A percentile compares a stretch with the other conserved stretches of the same genome.
These are phyloP conservation scores for Rhagonycha fulva DNA, from an alignment of 2,888 invertebrate species.

Conservation along the genomic window DNA sequence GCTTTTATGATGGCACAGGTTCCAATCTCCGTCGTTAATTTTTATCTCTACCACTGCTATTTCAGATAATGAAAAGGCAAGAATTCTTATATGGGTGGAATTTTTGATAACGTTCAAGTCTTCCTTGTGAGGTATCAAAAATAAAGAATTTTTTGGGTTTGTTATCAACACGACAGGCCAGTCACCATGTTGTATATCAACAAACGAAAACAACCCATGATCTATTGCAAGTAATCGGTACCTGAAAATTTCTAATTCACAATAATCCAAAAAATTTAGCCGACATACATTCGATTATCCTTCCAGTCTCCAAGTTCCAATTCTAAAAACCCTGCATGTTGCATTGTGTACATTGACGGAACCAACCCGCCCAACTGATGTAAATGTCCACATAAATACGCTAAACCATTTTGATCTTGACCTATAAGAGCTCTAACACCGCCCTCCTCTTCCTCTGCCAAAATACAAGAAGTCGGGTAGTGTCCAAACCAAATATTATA, in stretches of 20 bases:
- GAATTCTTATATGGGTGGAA: slow-evolving; percentile 80
- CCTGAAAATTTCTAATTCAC: slow-evolving; percentile 51
- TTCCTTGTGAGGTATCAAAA: slow-evolving; percentile 73
- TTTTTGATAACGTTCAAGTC: slow-evolving; percentile 66
- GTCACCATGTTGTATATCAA: slow-evolving; percentile 72
- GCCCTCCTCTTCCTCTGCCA: slow-evolving; percentile 59
- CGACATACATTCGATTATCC: slow-evolving; percentile 76
- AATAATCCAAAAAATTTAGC: background rate
- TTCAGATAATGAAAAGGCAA: slow-evolving; percentile 74
- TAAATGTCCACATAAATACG: slow-evolving; percentile 88
- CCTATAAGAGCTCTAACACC: slow-evolving; percentile 64
- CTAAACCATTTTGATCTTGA: slow-evolving; percentile 65
- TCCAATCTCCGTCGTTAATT: slow-evolving; percentile 70
- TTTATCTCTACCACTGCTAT: slow-evolving; percentile 69
- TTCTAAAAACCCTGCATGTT: slow-evolving; percentile 81
- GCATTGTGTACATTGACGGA: slow-evolving; percentile 84
- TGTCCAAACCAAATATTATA: slow-evolving; percentile 85
- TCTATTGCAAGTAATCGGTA: slow-evolving; percentile 85
- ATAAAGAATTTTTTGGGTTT: slow-evolving; percentile 87
- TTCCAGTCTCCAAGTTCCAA: slow-evolving; percentile 93
- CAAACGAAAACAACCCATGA: slow-evolving; percentile 85
- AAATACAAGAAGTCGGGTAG: slow-evolving; percentile 87
- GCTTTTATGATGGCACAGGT: slow-evolving; percentile 61
- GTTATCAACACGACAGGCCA: slow-evolving; percentile 87
- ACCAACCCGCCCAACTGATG: slow-evolving; percentile 82